Evolutionary conservation across 2,797 vertebrate species (phyloP).

Genomic region (Acanthopagrus latus): DNA sequence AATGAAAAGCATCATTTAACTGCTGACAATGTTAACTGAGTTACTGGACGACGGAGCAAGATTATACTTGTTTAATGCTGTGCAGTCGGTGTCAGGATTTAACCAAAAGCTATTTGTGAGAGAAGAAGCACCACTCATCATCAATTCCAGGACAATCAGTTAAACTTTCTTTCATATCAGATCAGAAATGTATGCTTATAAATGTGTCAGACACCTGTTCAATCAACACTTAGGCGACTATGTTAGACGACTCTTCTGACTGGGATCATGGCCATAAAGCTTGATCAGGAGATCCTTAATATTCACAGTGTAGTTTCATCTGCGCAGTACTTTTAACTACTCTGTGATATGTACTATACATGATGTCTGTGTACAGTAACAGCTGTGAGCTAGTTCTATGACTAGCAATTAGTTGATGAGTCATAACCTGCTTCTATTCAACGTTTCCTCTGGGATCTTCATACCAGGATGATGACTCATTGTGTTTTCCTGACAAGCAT

Average conservation of each 20-base stretch:
- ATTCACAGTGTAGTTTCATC: neutral
- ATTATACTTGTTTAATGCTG: neutral
- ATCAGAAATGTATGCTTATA: neutral
- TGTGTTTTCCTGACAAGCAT: neutral
- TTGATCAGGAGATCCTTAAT: neutral
- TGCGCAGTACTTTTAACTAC: too few relatives aligned
- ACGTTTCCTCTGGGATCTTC: neutral
- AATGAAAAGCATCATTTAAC: too few relatives aligned
- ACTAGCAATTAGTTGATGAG: neutral
- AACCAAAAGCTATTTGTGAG: too few relatives aligned
- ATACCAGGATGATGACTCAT: slow-evolving; percentile 16
- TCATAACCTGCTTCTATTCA: neutral
- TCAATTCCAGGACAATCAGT: neutral
- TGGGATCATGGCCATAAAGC: neutral
- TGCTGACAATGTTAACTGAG: neutral
- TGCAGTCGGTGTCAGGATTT: neutral
- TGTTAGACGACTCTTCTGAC: too few relatives aligned
- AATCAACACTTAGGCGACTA: too few relatives aligned
- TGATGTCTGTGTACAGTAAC: too few relatives aligned
- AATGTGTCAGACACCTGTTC: neutral
- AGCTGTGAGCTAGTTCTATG: slow-evolving; percentile 1
- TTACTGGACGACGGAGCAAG: neutral
- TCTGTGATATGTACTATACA: neutral
- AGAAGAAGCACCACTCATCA: too few relatives aligned
- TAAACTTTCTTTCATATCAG: neutral